Base-by-base conservation (phyloP, 92 coral and sea anemone species). In the Bergia puertoricense region DNA sequence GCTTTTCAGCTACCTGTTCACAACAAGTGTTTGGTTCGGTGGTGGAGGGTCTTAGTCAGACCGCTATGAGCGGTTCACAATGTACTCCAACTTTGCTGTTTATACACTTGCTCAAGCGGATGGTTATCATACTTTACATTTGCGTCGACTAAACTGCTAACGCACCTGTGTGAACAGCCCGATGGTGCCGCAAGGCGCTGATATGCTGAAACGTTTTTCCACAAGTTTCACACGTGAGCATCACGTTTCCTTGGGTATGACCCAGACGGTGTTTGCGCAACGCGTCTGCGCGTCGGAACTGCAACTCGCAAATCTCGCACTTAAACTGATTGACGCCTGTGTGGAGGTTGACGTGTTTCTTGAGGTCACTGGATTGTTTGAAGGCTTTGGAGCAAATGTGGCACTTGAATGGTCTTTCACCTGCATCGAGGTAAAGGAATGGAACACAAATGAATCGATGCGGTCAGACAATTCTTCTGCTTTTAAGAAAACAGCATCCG, bases 291-390 rank as follows among this genome's bases (percentile, higher is more conserved):
- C 99, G 91, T 45, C 98, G 94, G 90, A 97, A 97, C 88, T 97
- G 98, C 95, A 97, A 89, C 83, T 91, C 93, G 80, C 99, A 97
- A 75, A 95, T 92, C 86, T 97, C 99, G 46, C 99, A 97, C 90
- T 95, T 93, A 65, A 95, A 97, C 91, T 96, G 96, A 68, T 94
- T 95, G 50, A 98, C 94, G 4, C 99, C 99, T n/a, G 99, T 97
- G 88, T 97, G 99, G 39, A 97, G 97, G 88, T 97, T 97, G 92
- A 95, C 95, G 92, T 97, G 99, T 80, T 97, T 97, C 86, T 96
- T 94, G 46, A 95, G 94, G 91, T 97, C 99, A 57, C 99, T 97
- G 74, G 99, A 96, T 86, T 97, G 99, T 80, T 97, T 97, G 94
- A 97, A 97, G 57, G 99, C 99, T 56, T 96, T 93, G 41, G 96